Evolutionary conservation across 1,140 invertebrate genomes (phyloP), one percentile per base, ranked within the genome.

Genomic region (Caenorhabditis latens): DNA sequence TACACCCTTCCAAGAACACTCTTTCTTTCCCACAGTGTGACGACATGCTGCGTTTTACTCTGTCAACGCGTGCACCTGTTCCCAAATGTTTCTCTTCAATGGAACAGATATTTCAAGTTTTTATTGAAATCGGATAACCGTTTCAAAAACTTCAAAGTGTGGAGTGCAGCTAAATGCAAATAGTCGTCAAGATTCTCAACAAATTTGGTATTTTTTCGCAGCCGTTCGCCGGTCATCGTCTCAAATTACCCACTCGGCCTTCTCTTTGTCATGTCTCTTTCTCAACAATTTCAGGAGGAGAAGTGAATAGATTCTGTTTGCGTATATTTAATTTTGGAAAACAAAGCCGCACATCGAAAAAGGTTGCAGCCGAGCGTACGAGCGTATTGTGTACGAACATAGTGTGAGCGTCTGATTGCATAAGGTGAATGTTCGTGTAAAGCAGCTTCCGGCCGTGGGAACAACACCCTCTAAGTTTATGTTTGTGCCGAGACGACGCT

Each of bases 261-360:
- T 16, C 42, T n/a, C 11, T 46, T 53, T 79, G 71, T 79, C 46
- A 79, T 32, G 32, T 32, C 32, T 32, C 32, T 32, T 32, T 79
- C 71, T 79, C 71, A 48, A 79, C 71, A 11, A 63, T 79, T 79
- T 79, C 71, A 43, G 46, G 7, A 42, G n/a, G 71, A 53, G 11
- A 32, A 32, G 32, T 53, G n/a, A 79, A 50, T 79, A 24, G 71
- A 79, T 79, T 79, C 24, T 79, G 46, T 79, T 71, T 71, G 71
- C n/a, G 71, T 79, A 79, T 79, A 50, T 79, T 79, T 79, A 79
- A 79, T 79, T 79, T 79, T 79, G 71, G 71, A 79, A 79, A 79
- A 79, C 71, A 79, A 79, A 79, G 71, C n/a, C 43, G 43, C 71
- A 79, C 43, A 71, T 71, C 65, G 65, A 71, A 43, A 71, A 71